A percentile compares a stretch with the other conserved stretches of the same genome.
Conservation (phyloP, 2,888 invertebrate species). For the Arctia plantaginis region DNA sequence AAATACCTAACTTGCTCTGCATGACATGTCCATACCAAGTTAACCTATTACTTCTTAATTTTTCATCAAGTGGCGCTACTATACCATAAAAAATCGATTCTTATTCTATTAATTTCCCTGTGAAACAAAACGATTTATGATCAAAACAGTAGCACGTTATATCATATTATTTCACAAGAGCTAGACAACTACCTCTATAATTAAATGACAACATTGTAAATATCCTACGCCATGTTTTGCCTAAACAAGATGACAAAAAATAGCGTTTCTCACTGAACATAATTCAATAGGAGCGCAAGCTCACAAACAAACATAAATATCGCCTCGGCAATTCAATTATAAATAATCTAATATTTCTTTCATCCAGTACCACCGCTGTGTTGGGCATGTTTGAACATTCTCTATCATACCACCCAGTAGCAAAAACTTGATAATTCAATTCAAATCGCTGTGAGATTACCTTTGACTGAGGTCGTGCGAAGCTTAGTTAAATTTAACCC, state of each 20-base stretch:
- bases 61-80: no score
- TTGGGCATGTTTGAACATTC: constrained; percentile 20
- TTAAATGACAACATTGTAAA: constrained; percentile 8
- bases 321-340: constrained; percentile 54
- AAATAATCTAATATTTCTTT: constrained; percentile 56
- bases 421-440: constrained; percentile 14
- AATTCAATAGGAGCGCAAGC: constrained; percentile 45
- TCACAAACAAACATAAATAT: constrained; percentile 49
- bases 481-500: not conserved
- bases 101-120: not conserved
- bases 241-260: constrained; percentile 25
- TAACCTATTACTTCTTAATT: no score
- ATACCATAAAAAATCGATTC: not conserved
- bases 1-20: no score
- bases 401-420: not conserved
- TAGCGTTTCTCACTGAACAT: constrained; percentile 39
- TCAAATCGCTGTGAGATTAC: constrained; percentile 8
- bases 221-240: constrained; percentile 18
- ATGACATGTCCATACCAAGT: no score
- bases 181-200: constrained; percentile 8
- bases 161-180: not conserved
- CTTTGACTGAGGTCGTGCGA: not conserved
- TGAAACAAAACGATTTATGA: not conserved
- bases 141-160: not conserved
- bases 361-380: constrained; percentile 33